phyloP scores from a whole-genome alignment of 2,113 vertebrate species.

The Oreochromis aureus region DNA sequence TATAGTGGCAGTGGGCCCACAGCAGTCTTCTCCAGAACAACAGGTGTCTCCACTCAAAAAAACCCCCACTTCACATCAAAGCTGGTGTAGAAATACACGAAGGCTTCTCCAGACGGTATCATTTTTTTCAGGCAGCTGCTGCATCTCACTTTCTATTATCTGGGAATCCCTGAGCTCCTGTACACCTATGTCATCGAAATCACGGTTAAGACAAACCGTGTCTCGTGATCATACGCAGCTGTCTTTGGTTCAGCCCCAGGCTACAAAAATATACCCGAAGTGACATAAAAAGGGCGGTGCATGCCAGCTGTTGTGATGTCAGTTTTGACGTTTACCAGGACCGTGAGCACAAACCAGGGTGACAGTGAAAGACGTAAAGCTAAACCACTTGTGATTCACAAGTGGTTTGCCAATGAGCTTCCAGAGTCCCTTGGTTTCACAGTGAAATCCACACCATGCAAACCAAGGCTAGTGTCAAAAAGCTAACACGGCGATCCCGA shows the following conservation, averaged over 20 bases:
- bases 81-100: background rate
- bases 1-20: background rate
- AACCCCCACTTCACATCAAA: fast-evolving
- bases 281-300: background rate
- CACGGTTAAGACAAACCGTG: fast-evolving
- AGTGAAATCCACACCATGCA: background rate
- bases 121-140: background rate
- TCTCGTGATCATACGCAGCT: background rate
- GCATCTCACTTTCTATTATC: background rate
- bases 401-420: background rate
- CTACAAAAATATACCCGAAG: background rate
- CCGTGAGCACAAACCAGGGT: background rate
- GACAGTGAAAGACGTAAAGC: background rate
- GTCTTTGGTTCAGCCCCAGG: background rate
- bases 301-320: background rate
- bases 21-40: background rate
- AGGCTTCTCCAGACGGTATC: background rate
- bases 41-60: background rate
- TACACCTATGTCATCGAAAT: background rate
- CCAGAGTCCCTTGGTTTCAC: background rate
- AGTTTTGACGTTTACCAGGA: background rate
- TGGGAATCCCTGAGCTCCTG: background rate
- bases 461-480: background rate
- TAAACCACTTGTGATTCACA: background rate
- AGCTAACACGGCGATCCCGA: background rate